Evolutionary conservation across 2,797 vertebrate genomes (phyloP).

Genomic region (Typhlichthys subterraneus): DNA sequence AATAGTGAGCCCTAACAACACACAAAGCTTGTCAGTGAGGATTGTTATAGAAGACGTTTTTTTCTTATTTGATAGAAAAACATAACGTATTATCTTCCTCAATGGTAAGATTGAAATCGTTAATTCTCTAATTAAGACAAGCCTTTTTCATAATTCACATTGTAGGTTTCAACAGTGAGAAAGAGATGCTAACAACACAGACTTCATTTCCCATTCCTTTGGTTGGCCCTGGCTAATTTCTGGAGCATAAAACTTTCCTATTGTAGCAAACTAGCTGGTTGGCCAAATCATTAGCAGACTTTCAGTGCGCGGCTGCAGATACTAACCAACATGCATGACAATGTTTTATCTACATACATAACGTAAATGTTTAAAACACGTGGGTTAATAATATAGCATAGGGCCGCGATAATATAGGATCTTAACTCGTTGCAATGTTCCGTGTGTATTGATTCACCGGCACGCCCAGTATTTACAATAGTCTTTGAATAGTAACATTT

Average conservation of each 20-base stretch:
- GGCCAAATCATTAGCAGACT: accelerated
- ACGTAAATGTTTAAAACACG: accelerated
- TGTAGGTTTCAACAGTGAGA: conserved; percentile 4
- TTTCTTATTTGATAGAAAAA: conserved; percentile 40
- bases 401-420: neutral
- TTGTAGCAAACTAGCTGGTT: conserved; percentile 13
- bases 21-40: conserved; percentile 71
- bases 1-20: conserved; percentile 81
- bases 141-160: neutral
- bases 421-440: too few species aligned
- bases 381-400: neutral
- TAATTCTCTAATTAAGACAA: accelerated
- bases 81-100: conserved; percentile 38
- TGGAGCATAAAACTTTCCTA: conserved; percentile 57
- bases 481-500: too few species aligned
- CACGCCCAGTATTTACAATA: too few species aligned
- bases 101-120: conserved; percentile 71
- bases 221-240: conserved; percentile 54
- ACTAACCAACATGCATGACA: accelerated
- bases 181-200: conserved; percentile 42
- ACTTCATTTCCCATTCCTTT: conserved; percentile 42
- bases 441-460: too few species aligned
- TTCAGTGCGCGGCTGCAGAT: too few species aligned
- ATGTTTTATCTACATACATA: accelerated
- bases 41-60: conserved; percentile 41